Evolutionary conservation across 2,888 invertebrate genomes (phyloP).

Genomic region (Diachrysia chrysitis): DNA sequence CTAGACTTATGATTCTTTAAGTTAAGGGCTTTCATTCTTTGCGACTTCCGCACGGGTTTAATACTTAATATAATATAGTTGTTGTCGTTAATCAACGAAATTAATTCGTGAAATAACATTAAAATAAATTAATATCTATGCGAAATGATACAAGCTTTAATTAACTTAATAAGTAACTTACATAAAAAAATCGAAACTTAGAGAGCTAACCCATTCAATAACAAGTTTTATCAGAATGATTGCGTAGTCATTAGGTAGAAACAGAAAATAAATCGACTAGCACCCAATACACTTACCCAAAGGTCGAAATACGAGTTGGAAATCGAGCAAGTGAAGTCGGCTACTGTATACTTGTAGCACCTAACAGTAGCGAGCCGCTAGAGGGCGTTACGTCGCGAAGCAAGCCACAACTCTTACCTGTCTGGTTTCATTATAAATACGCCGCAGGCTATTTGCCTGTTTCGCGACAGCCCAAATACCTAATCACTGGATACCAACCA

Average conservation of each 20-base stretch:
- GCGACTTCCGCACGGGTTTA: neutral
- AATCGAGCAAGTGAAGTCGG: constrained; percentile 49
- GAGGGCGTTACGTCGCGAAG: constrained; percentile 63
- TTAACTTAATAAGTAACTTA: no score
- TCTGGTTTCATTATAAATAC: constrained; percentile 77
- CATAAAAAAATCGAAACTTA: no score
- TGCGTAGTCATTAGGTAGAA: constrained; percentile 9
- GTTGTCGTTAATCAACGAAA: neutral
- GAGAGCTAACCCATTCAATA: no score
- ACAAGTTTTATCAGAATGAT: neutral
- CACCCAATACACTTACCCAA: constrained; percentile 23
- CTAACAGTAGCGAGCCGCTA: constrained; percentile 58
- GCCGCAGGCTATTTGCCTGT: constrained; percentile 72
- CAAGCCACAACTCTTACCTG: constrained; percentile 68
- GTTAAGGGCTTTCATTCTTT: constrained; percentile 42
- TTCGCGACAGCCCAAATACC: constrained; percentile 69
- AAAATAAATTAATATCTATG: no score
- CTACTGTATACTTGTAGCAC: constrained; percentile 56
- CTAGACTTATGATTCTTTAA: constrained; percentile 61
- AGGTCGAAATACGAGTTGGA: constrained; percentile 53
- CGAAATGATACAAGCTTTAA: no score
- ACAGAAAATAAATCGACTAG: constrained; percentile 14
- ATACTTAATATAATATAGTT: neutral
- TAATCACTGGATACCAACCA: constrained; percentile 61
- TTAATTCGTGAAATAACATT: neutral